Conservation (phyloP, 2,888 invertebrate genomes). For the Saturnia japonica region DNA sequence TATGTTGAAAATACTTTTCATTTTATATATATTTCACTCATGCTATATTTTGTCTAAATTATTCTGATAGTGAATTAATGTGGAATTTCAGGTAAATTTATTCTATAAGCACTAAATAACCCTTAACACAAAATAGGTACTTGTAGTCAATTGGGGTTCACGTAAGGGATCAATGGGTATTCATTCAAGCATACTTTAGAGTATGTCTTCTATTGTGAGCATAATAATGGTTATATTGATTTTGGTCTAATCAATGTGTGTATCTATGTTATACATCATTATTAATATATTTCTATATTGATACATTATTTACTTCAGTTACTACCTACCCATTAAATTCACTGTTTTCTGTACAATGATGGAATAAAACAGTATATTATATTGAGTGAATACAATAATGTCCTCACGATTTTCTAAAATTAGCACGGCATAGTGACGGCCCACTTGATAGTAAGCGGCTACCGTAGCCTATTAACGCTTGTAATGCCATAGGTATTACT, state of each 20-base stretch:
- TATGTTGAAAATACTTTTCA: neutral
- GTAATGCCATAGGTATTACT: too few relatives aligned
- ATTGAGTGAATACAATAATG: too few relatives aligned
- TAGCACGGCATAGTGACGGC: too few relatives aligned
- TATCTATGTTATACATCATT: neutral
- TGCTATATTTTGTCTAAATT: neutral
- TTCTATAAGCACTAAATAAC: slow-evolving; percentile 16
- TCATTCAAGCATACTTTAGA: slow-evolving; percentile 34
- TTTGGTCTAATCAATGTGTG: neutral
- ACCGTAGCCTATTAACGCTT: too few relatives aligned
- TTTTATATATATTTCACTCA: neutral
- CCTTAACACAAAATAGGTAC: slow-evolving; percentile 18
- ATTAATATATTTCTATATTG: neutral
- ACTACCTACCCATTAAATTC: too few relatives aligned
- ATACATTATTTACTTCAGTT: neutral
- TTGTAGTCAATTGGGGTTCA: slow-evolving; percentile 32
- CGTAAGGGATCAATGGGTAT: slow-evolving; percentile 41
- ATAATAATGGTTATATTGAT: slow-evolving; percentile 30
- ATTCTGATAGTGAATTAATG: neutral
- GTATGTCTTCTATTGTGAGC: slow-evolving; percentile 36
- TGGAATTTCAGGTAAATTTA: slow-evolving; percentile 7
- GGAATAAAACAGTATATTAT: too few relatives aligned
- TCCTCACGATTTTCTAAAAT: too few relatives aligned
- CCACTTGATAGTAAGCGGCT: too few relatives aligned
- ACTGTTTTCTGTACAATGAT: too few relatives aligned